Evolutionary conservation across 2,888 invertebrate genomes (phyloP), one percentile per base, ranked within the genome.

Genomic region (Thereva unica): DNA sequence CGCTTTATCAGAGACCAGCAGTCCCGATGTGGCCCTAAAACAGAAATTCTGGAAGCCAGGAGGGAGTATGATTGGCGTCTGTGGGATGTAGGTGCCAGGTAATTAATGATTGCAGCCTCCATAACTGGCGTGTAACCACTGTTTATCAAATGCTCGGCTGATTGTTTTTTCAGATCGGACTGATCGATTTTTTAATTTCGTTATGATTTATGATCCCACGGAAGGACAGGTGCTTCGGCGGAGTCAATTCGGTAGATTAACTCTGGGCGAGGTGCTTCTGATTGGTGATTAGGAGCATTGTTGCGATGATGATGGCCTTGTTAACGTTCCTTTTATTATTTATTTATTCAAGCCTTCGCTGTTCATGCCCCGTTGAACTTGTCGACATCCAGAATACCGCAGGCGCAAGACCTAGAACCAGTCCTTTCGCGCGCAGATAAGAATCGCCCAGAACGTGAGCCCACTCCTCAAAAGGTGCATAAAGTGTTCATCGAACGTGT

Each of bases 91-190:
- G 63, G 49, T 63, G 63, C 41, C 52, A 50, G 57, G 56, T 66
- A 68, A 68, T 68, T 68, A 68, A 68, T 68, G 68, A 68, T 66
- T 49, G 50, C 56, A 63, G 49, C 61, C 68, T 50, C 47, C 42
- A 47, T 56, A 61, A 50, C 66, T 68, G 68, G 56, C 68, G 49
- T 68, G 63, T 63, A 66, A 68, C 68, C 68, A 68, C 68, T 68
- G 68, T 68, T 68, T 66, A 63, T 68, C 66, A 66, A 66, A 68
- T 66, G 56, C 66, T 63, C 55, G 37, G 63, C 65, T 66, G 68
- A 68, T 68, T 68, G 66, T 68, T 68, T 68, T 66, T 61, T 66
- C 54, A 65, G 57, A 65, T 59, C 37, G 34, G 53, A 57, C 63
- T 68, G 68, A 68, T 68, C 68, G 63, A 68, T 68, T 68, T 66